These are phyloP conservation scores for Yponomeuta malinellus DNA, from an alignment of 2,888 invertebrate species.

Conservation along the genomic window DNA sequence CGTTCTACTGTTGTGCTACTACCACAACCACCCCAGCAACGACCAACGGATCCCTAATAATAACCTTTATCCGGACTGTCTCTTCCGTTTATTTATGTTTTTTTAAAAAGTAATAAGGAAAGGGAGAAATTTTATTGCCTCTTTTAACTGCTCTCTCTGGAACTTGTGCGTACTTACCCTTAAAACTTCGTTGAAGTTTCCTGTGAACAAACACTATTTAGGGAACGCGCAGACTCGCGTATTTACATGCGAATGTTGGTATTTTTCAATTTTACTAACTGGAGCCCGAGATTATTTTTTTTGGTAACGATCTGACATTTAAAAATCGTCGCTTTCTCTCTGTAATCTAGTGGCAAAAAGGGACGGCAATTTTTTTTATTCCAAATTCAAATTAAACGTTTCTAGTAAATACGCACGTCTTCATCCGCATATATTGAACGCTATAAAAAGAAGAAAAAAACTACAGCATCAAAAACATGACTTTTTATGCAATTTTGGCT, in stretches of 20 bases:
- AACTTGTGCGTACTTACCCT: constrained; percentile 6
- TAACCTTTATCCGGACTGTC: neutral
- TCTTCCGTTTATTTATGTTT: neutral
- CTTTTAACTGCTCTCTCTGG: neutral
- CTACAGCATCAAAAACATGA: constrained; percentile 10
- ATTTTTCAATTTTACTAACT: no score
- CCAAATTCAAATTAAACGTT: no score
- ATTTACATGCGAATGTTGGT: neutral
- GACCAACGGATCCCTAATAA: no score
- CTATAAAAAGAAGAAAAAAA: neutral
- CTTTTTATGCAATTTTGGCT: neutral
- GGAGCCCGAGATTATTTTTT: no score
- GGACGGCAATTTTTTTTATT: no score
- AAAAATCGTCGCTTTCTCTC: no score
- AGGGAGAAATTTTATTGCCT: neutral
- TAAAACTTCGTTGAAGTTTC: constrained; percentile 2
- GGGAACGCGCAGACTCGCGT: neutral
- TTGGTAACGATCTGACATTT: no score
- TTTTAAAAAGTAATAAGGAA: neutral
- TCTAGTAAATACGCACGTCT: no score
- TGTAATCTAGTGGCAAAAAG: no score
- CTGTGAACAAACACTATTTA: constrained; percentile 1
- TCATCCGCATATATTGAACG: no score
- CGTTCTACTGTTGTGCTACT: no score
- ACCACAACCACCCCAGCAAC: no score